Conservation (phyloP, 2,888 invertebrate species). For the Euproctis similis region DNA sequence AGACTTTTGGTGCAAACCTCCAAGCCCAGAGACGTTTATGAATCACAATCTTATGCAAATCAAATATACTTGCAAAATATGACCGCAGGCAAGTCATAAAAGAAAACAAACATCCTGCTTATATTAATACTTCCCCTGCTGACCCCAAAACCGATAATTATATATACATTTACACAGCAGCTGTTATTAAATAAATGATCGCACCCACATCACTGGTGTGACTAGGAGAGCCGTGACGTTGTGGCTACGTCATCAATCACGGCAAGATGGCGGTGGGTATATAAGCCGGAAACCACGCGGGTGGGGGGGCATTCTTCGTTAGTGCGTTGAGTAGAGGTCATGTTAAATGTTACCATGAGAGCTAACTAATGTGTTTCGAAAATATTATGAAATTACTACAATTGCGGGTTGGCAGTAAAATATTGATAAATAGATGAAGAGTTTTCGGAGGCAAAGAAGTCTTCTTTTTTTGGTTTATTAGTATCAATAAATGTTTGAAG, state of each 20-base stretch:
- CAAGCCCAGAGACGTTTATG: too few species aligned
- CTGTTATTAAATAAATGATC: conserved; percentile 42
- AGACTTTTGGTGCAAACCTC: too few species aligned
- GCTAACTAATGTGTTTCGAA: too few species aligned
- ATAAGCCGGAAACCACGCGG: conserved; percentile 35
- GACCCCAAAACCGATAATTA: conserved; percentile 26
- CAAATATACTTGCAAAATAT: background rate
- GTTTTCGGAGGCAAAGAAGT: too few species aligned
- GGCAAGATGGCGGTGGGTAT: conserved; percentile 28
- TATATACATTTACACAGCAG: conserved; percentile 28
- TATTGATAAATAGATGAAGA: too few species aligned
- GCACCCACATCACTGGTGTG: conserved; percentile 48
- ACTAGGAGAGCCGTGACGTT: conserved; percentile 41
- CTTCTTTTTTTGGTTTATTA: too few species aligned
- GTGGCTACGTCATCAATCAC: conserved; percentile 63
- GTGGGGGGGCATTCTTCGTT: conserved; percentile 54
- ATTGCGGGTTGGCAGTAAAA: too few species aligned
- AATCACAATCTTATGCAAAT: too few species aligned
- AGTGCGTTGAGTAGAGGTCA: conserved; percentile 38
- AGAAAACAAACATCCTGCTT: conserved; percentile 1
- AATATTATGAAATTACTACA: too few species aligned
- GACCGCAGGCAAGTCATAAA: background rate
- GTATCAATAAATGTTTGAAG: too few species aligned
- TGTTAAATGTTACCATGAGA: too few species aligned
- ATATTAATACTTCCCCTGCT: conserved; percentile 5